Evolutionary conservation across 2,888 invertebrate genomes (phyloP), one percentile per base, ranked within the genome.

Genomic region (Stenolophus ochropezus): DNA sequence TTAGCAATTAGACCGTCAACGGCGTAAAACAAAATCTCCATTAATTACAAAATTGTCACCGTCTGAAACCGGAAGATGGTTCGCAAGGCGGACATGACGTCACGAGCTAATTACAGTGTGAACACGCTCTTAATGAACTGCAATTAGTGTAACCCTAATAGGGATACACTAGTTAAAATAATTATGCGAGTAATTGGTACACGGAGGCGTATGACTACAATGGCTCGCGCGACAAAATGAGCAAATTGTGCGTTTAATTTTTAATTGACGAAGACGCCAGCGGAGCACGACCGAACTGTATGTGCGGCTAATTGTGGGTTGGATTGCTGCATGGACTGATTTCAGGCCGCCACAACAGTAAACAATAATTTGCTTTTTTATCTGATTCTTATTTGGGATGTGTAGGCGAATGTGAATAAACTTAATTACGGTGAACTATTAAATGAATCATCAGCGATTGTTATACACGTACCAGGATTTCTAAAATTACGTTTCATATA

Each of bases 131-230:
- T 42, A 89, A 88, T 88, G 87, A 42, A 89, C 87, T 88, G 89
- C 89, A 89, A 89, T 88, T 89, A 87, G 87, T 88, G 89, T 89
- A 89, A 89, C 89, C 89, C 89, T 89, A 89, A 89, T 89, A 89
- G 89, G 88, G 80, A 87, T 86, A 73, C 21, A 86, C 88, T 89
- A 89, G 89, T 89, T 89, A 88, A 87, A 87, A 87, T n/a, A n/a
- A n/a, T n/a, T n/a, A n/a, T n/a, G n/a, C n/a, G n/a, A n/a, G n/a
- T n/a, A 85, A 87, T 88, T 88, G 73, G 8, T 51, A 21, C 69
- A 73, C 23, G 73, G 73, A 73, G 73, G 73, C 73, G 33, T 42
- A 42, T 11, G 73, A 21, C 14, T 14, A 47, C 21, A 49, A 49
- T 73, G 49, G 47, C n/a, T 6, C 47, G 47, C 47, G 73, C 73